phyloP scores from a whole-genome alignment of 2,113 vertebrate species.

The Odocoileus hemionus region DNA sequence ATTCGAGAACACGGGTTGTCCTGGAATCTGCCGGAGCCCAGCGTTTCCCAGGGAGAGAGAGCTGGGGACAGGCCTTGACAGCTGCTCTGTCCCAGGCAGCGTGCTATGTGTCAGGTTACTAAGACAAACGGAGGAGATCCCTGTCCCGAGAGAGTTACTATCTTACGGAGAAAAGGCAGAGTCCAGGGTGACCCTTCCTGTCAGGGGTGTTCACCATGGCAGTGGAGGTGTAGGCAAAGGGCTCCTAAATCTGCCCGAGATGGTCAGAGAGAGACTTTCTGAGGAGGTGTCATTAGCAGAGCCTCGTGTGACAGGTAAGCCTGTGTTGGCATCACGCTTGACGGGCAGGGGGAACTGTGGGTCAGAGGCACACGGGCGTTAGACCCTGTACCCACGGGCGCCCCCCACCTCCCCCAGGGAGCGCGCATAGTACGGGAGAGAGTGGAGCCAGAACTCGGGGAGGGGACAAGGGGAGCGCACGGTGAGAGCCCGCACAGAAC shows the following conservation, averaged over 20 bases:
- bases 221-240: neutral
- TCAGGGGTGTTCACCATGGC: neutral
- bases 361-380: neutral
- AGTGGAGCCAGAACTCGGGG: neutral
- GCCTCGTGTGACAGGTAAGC: neutral
- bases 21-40: neutral
- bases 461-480: rapidly evolving
- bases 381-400: rapidly evolving
- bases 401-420: neutral
- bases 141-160: neutral
- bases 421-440: rapidly evolving
- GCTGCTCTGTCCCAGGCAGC: neutral
- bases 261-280: neutral
- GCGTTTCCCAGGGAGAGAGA: neutral
- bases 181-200: no score
- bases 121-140: neutral
- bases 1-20: neutral
- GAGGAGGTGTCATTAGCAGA: neutral
- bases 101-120: neutral
- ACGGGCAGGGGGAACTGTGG: rapidly evolving
- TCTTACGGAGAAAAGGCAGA: neutral
- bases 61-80: neutral
- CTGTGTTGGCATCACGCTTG: neutral
- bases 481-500: neutral
- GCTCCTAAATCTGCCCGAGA: rapidly evolving